Percentiles rank a stretch among this genome's conserved stretches.
Evolutionary conservation across 2,888 invertebrate species (phyloP).

Genomic region (Drosophila aldrichi): DNA sequence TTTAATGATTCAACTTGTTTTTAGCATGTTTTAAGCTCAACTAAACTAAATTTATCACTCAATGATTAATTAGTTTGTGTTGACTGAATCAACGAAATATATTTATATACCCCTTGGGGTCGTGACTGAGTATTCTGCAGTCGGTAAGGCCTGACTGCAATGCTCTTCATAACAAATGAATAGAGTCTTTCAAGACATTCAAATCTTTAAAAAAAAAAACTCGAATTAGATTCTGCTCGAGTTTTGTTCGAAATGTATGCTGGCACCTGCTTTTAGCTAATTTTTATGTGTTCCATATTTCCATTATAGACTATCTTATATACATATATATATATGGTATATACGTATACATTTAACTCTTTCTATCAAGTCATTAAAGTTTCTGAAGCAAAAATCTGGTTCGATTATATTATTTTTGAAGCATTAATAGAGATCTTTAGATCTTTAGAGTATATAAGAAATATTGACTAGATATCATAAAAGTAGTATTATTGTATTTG

Average conservation of each 20-base stretch:
- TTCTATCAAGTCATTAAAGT: background rate
- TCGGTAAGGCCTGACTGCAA: too few relatives aligned
- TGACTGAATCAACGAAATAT: background rate
- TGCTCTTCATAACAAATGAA: background rate
- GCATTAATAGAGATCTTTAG: too few relatives aligned
- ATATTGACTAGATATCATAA: too few relatives aligned
- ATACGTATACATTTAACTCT: background rate
- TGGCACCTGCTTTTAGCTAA: background rate
- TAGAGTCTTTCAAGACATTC: background rate
- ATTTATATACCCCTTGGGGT: too few relatives aligned
- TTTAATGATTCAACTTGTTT: background rate
- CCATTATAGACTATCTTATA: too few relatives aligned
- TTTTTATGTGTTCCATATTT: background rate
- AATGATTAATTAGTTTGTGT: background rate
- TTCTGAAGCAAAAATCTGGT: too few relatives aligned
- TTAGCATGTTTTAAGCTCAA: background rate
- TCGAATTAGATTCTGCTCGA: background rate
- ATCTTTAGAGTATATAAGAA: too few relatives aligned
- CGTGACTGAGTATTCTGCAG: too few relatives aligned
- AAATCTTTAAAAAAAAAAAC: background rate
- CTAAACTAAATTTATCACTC: background rate
- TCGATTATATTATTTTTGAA: too few relatives aligned
- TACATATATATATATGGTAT: background rate
- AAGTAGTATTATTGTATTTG: background rate
- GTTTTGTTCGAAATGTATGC: background rate